phyloP scores from a whole-genome alignment of 2,888 invertebrate species.

The Morpho deidamia region DNA sequence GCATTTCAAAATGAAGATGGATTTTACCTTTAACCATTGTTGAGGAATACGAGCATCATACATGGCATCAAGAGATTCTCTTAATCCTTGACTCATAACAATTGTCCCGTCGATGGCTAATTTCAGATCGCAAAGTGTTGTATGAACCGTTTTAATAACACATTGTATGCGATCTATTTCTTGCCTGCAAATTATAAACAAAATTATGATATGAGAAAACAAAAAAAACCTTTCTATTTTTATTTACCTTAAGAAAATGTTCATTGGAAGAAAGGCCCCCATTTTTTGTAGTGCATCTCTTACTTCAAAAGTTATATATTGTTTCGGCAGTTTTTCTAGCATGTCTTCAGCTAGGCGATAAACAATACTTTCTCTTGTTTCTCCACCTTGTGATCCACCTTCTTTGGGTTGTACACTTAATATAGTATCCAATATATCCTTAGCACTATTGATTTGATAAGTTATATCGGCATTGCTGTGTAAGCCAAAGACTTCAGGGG shows the following conservation, averaged over 20 bases:
- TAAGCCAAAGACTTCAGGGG: conserved; percentile 97
- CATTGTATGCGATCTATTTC: conserved; percentile 91
- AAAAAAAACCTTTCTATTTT: background rate
- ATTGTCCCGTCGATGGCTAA: conserved; percentile 98
- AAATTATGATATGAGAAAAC: background rate
- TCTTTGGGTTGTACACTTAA: conserved; percentile 98
- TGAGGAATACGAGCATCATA: conserved; percentile 97
- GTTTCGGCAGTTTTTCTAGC: conserved; percentile 86
- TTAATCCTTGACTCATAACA: conserved; percentile 94
- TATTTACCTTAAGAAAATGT: conserved; percentile 88
- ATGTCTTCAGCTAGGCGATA: conserved; percentile 96
- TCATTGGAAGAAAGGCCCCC: conserved; percentile 96
- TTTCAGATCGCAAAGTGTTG: conserved; percentile 92
- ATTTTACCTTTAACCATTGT: conserved; percentile 89
- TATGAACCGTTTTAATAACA: conserved; percentile 88
- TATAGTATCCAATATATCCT: conserved; percentile 95
- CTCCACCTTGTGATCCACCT: conserved; percentile 92
- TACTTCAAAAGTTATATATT: conserved; percentile 93
- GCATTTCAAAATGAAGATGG: background rate
- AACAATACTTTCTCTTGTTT: conserved; percentile 94
- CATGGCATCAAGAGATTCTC: conserved; percentile 95
- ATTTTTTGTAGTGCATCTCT: conserved; percentile 92
- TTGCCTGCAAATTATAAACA: conserved; percentile 63
- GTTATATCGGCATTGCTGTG: conserved; percentile 98
- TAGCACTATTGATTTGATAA: conserved; percentile 97